Percentiles rank a stretch among this genome's conserved stretches.
Conservation (phyloP, 2,113 vertebrate species). For the Barnardius zonarius region DNA sequence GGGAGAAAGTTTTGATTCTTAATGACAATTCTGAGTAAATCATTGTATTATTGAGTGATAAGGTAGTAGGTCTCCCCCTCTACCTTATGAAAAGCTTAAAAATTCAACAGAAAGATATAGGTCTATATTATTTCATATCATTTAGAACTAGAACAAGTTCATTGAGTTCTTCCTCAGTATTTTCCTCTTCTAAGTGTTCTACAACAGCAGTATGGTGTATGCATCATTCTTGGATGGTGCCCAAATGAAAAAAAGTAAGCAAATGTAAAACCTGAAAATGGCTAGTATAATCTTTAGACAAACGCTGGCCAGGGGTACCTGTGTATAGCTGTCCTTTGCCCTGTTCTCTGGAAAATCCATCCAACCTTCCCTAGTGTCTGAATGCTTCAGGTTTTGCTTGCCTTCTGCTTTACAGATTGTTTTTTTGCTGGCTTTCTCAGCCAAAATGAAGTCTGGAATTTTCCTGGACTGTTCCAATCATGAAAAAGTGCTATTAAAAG, state of each 20-base stretch:
- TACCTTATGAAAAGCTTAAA: neutral
- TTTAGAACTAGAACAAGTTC: neutral
- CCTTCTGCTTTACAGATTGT: slow-evolving; percentile 52
- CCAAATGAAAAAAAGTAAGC: neutral
- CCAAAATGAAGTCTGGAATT: slow-evolving; percentile 57
- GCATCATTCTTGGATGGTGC: neutral
- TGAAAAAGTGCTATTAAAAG: slow-evolving; percentile 63
- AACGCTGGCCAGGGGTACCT: neutral
- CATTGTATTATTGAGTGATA: neutral
- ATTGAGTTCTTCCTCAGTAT: neutral
- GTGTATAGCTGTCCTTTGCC: neutral
- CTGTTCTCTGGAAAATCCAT: slow-evolving; percentile 9
- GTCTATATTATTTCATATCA: neutral
- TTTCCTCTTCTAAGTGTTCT: neutral
- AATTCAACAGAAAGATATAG: neutral
- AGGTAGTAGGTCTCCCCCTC: neutral
- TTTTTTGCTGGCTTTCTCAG: slow-evolving; percentile 51
- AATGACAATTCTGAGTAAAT: neutral
- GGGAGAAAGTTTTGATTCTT: neutral
- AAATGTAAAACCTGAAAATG: neutral
- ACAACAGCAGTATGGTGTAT: neutral
- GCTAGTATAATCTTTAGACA: neutral
- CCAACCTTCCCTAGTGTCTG: neutral
- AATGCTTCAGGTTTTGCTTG: slow-evolving; percentile 6
- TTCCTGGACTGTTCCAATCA: slow-evolving; percentile 51